A percentile compares a stretch with the other conserved stretches of the same genome.
Conservation (phyloP, 2,113 vertebrate genomes). For the Synchiropus splendidus region DNA sequence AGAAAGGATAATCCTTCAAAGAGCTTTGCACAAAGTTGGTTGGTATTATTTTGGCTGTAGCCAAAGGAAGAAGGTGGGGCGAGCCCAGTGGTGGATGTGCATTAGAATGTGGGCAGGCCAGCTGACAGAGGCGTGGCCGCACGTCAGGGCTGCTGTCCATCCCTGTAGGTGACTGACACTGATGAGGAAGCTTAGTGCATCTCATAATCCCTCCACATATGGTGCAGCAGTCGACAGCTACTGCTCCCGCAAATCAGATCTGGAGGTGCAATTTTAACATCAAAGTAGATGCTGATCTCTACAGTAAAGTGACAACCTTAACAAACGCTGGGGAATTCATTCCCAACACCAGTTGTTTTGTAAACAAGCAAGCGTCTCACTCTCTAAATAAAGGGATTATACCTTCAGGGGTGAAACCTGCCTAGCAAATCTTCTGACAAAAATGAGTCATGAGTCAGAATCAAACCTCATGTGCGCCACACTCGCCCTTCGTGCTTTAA, state of each 20-base stretch:
- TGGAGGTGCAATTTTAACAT: conserved; percentile 13
- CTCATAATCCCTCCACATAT: conserved; percentile 37
- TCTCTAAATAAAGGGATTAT: conserved; percentile 32
- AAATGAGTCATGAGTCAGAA: conserved; percentile 32
- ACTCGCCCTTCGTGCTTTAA: conserved; percentile 26
- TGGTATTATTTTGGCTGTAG: conserved; percentile 19
- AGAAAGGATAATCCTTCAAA: conserved; percentile 27
- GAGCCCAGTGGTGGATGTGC: conserved; percentile 3
- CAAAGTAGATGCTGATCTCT: conserved; percentile 4
- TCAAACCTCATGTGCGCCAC: conserved; percentile 15
- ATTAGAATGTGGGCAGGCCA: conserved; percentile 41
- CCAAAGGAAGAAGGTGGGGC: conserved; percentile 5
- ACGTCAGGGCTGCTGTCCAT: conserved; percentile 12
- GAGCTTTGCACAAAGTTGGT: conserved; percentile 16
- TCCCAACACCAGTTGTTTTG: no score
- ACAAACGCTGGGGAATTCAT: conserved; percentile 12
- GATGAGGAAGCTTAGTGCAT: conserved; percentile 30
- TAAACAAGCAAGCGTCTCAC: no score
- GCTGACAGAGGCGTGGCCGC: no score
- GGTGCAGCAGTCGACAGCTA: background rate
- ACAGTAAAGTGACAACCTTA: conserved; percentile 28
- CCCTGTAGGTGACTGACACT: conserved; percentile 25
- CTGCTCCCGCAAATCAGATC: no score
- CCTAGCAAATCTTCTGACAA: conserved; percentile 33
- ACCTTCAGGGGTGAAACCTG: conserved; percentile 27